Percentiles rank a stretch among this genome's conserved stretches.
Conservation (phyloP, 2,797 vertebrate species). For the Gila robusta region DNA sequence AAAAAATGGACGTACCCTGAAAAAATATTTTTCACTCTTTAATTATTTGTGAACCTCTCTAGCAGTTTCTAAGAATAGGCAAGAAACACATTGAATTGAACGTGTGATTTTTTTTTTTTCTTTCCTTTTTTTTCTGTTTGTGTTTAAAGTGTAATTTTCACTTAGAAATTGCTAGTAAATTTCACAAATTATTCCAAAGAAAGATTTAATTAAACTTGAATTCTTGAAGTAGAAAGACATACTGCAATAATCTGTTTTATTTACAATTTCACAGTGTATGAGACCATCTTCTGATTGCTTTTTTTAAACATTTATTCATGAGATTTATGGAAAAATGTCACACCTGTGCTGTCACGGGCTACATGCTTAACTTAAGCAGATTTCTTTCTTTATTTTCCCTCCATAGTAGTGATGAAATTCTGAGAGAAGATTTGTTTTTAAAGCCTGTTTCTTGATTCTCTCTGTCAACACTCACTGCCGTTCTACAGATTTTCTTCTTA, state of each 20-base stretch:
- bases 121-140: too few species aligned
- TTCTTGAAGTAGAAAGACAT: too few species aligned
- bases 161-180: too few species aligned
- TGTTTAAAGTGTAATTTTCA: too few species aligned
- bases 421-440: background rate
- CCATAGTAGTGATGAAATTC: background rate
- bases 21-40: background rate
- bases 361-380: constrained; percentile 10
- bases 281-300: background rate
- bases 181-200: too few species aligned
- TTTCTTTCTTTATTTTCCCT: background rate
- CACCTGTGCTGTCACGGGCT: background rate
- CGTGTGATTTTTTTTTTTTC: too few species aligned
- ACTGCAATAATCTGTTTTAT: too few species aligned
- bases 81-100: background rate
- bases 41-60: background rate
- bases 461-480: background rate
- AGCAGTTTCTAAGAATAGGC: too few species aligned
- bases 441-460: background rate
- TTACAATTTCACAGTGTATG: background rate
- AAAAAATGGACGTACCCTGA: background rate
- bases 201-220: too few species aligned
- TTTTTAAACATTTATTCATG: background rate
- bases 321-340: background rate
- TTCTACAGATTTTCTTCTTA: constrained; percentile 26